Evolutionary conservation across 2,113 vertebrate genomes (phyloP).

Genomic region (Serinus canaria): DNA sequence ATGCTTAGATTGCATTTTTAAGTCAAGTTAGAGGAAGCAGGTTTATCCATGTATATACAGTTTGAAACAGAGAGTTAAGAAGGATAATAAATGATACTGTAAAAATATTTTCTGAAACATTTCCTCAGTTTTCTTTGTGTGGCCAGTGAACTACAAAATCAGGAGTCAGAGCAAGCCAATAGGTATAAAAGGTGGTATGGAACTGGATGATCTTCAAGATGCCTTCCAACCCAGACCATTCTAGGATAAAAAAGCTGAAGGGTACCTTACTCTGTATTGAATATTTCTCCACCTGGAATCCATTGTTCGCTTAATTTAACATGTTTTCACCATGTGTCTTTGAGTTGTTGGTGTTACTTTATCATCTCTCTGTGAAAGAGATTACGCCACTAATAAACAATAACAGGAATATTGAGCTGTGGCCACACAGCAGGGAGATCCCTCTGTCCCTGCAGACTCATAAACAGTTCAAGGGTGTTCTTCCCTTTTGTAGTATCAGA

Average conservation of each 20-base stretch:
- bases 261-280: neutral
- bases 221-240: neutral
- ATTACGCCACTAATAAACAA: neutral
- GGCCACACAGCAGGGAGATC: neutral
- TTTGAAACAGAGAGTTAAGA: neutral
- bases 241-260: neutral
- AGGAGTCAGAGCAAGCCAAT: neutral
- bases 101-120: neutral
- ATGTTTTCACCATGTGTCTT: neutral
- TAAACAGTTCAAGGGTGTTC: neutral
- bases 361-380: neutral
- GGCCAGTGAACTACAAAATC: neutral
- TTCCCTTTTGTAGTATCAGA: neutral
- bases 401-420: neutral
- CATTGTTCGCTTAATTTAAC: neutral
- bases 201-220: neutral
- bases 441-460: neutral
- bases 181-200: neutral
- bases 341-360: neutral
- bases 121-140: neutral
- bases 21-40: neutral
- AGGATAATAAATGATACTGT: neutral
- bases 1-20: neutral
- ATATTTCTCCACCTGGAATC: neutral
- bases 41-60: neutral